A percentile compares a stretch with the other conserved stretches of the same genome.
These are phyloP conservation scores for Columba guinea DNA, from an alignment of 2,797 vertebrate species.

Conservation along the genomic window DNA sequence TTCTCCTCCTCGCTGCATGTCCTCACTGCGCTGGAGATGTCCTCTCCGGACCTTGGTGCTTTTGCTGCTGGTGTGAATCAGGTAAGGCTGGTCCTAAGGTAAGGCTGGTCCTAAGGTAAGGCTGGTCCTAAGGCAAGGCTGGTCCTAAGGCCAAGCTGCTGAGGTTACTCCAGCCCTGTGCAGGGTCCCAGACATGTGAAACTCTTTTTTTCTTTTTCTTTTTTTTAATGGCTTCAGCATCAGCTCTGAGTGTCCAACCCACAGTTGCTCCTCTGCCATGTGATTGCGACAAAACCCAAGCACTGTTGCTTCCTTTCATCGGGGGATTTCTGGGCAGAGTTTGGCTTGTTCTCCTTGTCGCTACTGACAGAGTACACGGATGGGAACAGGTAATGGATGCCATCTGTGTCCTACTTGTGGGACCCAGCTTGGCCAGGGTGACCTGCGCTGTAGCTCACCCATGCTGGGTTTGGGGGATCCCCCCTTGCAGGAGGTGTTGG, in stretches of 20 bases:
- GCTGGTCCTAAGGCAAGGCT: background rate
- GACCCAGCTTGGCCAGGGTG: background rate
- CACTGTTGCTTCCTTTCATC: background rate
- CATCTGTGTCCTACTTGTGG: slow-evolving; percentile 45
- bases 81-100: background rate
- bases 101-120: background rate
- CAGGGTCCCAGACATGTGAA: background rate
- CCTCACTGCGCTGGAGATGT: background rate
- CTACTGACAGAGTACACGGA: background rate
- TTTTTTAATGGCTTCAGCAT: background rate
- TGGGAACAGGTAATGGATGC: slow-evolving; percentile 28
- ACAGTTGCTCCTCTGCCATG: rapidly evolving
- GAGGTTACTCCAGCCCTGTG: background rate
- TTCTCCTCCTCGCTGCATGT: background rate
- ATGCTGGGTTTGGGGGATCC: rapidly evolving
- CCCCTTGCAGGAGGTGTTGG: background rate
- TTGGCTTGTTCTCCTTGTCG: background rate
- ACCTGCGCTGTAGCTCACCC: background rate
- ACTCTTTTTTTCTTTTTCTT: background rate
- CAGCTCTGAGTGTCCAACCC: background rate
- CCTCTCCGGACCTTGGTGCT: background rate
- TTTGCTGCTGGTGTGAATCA: background rate
- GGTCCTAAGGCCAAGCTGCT: background rate
- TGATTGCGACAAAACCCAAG: background rate
- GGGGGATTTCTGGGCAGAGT: background rate